These are phyloP conservation scores for Cephus runcator DNA, from an alignment of 2,888 invertebrate genomes.

Conservation along the genomic window DNA sequence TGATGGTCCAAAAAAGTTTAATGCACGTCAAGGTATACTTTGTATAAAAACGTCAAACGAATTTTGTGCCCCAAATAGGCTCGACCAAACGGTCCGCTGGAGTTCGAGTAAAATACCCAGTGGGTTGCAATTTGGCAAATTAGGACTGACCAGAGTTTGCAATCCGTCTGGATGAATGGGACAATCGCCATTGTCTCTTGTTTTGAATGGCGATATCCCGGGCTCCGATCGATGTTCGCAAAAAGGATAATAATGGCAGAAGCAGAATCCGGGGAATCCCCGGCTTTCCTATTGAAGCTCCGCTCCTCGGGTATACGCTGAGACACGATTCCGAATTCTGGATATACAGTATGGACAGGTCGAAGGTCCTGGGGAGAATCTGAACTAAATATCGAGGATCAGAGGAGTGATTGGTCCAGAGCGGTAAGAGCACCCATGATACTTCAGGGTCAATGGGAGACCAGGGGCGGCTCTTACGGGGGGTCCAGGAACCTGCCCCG, in stretches of 20 bases:
- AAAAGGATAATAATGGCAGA: not conserved
- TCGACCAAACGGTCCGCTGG: not conserved
- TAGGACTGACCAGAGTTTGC: not conserved
- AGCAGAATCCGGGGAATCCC: not conserved
- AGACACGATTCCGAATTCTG: not conserved
- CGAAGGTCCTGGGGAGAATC: not conserved
- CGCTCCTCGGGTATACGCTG: not conserved
- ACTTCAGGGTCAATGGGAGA: not conserved
- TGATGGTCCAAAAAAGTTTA: not conserved
- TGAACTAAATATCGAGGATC: not conserved
- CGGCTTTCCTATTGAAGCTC: not conserved
- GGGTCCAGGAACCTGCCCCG: not conserved
- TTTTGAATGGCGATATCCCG: not conserved
- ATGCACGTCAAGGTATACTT: too few relatives aligned
- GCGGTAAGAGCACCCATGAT: not conserved
- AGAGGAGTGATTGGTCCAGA: not conserved
- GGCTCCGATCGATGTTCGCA: not conserved
- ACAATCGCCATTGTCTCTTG: not conserved
- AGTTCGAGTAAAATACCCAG: not conserved
- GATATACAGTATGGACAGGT: not conserved
- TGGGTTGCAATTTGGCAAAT: not conserved
- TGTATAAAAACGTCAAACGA: not conserved
- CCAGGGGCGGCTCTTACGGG: not conserved
- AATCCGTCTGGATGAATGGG: not conserved
- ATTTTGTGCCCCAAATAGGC: not conserved